These are phyloP conservation scores for Bombycilla garrulus DNA, from an alignment of 2,113 vertebrate genomes.

Conservation along the genomic window DNA sequence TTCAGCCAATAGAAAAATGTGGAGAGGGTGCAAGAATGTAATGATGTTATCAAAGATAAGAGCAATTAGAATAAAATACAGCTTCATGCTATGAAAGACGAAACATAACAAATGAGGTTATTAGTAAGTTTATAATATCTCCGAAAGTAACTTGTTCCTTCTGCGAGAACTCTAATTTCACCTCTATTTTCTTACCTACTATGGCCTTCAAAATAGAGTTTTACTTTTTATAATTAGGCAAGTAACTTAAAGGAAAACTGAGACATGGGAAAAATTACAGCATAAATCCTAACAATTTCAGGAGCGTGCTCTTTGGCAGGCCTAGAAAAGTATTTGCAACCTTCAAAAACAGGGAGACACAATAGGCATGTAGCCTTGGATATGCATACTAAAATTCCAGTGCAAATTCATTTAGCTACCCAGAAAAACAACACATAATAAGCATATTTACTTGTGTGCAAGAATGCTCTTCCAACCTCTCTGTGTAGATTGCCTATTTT, in stretches of 20 bases:
- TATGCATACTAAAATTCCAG: not conserved
- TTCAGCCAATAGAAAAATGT: not conserved
- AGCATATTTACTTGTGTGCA: not conserved
- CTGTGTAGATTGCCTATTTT: not conserved
- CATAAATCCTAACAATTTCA: not conserved
- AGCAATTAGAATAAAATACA: not conserved
- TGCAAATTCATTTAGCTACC: conserved; percentile 7
- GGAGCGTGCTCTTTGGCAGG: not conserved
- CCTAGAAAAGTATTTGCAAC: not conserved
- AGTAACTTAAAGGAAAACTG: not conserved
- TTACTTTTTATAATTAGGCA: not conserved
- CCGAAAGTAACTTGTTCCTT: not conserved
- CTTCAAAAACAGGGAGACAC: not conserved
- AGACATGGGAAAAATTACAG: not conserved
- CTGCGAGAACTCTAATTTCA: not conserved
- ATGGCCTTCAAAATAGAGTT: not conserved
- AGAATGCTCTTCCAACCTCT: not conserved
- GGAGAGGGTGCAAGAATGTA: not conserved
- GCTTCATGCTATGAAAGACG: not conserved
- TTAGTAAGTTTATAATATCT: no score
- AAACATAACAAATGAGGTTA: no score
- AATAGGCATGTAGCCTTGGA: not conserved
- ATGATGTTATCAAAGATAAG: not conserved
- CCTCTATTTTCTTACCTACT: not conserved
- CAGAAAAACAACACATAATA: not conserved